Percentiles rank a stretch among this genome's conserved stretches.
Evolutionary conservation across 2,797 vertebrate genomes (phyloP).

Genomic region (Poecilia picta): DNA sequence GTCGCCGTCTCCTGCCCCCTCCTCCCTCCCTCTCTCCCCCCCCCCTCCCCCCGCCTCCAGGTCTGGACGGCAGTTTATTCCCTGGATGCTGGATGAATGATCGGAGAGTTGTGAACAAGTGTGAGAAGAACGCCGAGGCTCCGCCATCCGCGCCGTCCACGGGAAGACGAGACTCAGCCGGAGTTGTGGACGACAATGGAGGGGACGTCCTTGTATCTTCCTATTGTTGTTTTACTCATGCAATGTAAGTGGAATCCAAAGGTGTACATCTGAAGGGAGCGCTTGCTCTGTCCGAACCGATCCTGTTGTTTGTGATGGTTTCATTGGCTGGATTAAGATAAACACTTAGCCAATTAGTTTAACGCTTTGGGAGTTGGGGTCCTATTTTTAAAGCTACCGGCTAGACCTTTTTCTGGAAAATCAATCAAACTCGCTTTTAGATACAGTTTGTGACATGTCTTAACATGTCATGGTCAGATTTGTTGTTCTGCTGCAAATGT

Average conservation of each 20-base stretch:
- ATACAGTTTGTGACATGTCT: not conserved
- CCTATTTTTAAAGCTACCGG: not conserved
- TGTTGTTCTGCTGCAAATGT: not conserved
- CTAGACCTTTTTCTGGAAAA: not conserved
- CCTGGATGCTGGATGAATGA: constrained; percentile 71
- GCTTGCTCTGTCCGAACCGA: not conserved
- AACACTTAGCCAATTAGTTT: not conserved
- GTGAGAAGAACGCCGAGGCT: constrained; percentile 62
- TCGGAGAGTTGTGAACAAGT: constrained; percentile 73
- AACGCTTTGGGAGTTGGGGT: not conserved
- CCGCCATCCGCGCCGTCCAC: constrained; percentile 55
- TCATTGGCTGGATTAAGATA: not conserved
- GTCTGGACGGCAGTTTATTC: constrained; percentile 33
- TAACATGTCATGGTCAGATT: not conserved
- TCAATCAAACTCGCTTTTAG: not conserved
- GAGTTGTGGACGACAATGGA: constrained; percentile 70
- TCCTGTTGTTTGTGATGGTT: not conserved
- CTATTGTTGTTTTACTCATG: constrained; percentile 65
- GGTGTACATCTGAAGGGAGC: not conserved
- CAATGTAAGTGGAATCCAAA: constrained; percentile 71
- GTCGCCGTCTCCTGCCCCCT: constrained; percentile 6
- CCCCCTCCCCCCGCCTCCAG: rapidly evolving
- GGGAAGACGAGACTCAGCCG: constrained; percentile 44
- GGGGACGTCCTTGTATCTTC: constrained; percentile 64
- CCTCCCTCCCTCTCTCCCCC: rapidly evolving